These are phyloP conservation scores for Phylloscopus collybita DNA, from an alignment of 2,797 vertebrate genomes.

Conservation along the genomic window DNA sequence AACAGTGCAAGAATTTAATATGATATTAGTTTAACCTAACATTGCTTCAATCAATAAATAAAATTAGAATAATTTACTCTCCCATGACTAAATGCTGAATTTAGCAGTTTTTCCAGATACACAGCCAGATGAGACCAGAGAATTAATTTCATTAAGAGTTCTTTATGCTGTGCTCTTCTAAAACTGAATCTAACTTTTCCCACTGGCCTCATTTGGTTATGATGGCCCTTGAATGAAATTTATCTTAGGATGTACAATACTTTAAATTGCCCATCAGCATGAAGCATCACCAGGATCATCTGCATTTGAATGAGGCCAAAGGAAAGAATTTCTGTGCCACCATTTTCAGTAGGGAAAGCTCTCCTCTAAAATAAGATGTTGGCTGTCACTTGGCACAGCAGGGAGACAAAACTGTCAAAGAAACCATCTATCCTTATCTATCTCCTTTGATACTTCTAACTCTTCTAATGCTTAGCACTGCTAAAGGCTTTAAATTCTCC, in stretches of 20 bases:
- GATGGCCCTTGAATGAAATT: not conserved
- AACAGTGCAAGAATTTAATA: constrained; percentile 14
- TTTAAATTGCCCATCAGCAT: not conserved
- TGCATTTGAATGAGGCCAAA: not conserved
- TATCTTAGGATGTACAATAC: not conserved
- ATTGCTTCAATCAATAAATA: constrained; percentile 55
- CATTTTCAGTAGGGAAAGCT: not conserved
- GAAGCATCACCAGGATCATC: not conserved
- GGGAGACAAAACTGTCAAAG: constrained; percentile 45
- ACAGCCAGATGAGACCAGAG: not conserved
- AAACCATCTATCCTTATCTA: constrained; percentile 6
- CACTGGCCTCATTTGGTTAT: not conserved
- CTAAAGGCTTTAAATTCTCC: constrained; percentile 25
- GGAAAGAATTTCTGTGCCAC: not conserved
- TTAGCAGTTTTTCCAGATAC: constrained; percentile 31
- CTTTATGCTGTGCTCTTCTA: constrained; percentile 31
- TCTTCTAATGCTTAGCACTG: not conserved
- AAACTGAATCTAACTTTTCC: not conserved
- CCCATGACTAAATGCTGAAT: constrained; percentile 35
- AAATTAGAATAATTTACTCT: constrained; percentile 59
- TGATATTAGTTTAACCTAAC: constrained; percentile 38
- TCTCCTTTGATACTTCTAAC: constrained; percentile 36
- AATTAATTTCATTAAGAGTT: constrained; percentile 38
- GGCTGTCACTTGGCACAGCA: constrained; percentile 31
- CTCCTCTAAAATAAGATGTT: constrained; percentile 19